Evolutionary conservation across 2,888 invertebrate species (phyloP).

Genomic region (Ophion ventricosus): DNA sequence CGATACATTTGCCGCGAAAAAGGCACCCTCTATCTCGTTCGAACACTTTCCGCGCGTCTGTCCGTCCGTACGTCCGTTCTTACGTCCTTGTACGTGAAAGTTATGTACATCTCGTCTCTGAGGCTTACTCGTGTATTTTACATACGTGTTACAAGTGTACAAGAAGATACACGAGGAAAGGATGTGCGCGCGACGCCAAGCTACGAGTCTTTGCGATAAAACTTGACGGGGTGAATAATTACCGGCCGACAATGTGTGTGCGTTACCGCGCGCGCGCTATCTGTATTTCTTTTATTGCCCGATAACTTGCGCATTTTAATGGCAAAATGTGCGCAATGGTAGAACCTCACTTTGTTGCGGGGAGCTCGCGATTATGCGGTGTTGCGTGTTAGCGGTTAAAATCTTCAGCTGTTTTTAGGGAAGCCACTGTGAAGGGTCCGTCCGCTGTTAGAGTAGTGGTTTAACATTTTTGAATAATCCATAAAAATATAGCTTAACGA

Average conservation of each 20-base stretch:
- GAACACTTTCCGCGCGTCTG: constrained; percentile 3
- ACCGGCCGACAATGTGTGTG: constrained; percentile 37
- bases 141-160: constrained; percentile 18
- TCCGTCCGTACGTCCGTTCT: constrained; percentile 24
- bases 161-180: constrained; percentile 20
- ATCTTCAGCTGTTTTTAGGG: too few species aligned
- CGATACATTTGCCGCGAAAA: constrained; percentile 6
- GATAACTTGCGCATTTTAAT: constrained; percentile 20
- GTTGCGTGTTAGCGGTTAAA: too few species aligned
- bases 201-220: constrained; percentile 29
- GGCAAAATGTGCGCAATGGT: neutral
- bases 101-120: constrained; percentile 29
- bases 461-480: too few species aligned
- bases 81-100: constrained; percentile 38
- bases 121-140: constrained; percentile 39
- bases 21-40: neutral
- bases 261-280: constrained; percentile 18
- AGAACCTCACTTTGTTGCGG: neutral
- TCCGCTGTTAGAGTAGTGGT: too few species aligned
- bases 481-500: too few species aligned
- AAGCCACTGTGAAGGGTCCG: too few species aligned
- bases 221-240: constrained; percentile 44
- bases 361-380: neutral
- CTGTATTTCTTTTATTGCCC: constrained; percentile 10
- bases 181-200: neutral